Evolutionary conservation across 1,140 invertebrate species (phyloP).

Genomic region (Hycleus phaleratus): DNA sequence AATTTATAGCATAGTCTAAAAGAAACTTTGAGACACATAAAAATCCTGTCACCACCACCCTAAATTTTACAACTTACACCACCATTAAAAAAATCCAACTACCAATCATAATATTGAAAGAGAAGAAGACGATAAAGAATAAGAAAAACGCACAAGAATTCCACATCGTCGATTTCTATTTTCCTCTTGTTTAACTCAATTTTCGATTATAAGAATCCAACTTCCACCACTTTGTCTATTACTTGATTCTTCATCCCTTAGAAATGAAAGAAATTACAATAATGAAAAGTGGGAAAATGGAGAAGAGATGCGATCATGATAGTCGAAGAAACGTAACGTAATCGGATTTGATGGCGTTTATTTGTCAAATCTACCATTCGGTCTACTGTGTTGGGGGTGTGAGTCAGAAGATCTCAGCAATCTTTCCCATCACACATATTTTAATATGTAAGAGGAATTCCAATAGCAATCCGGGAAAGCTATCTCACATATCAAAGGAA

Average conservation of each 20-base stretch:
- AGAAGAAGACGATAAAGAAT: no score
- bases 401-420: not conserved
- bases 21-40: no score
- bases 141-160: no score
- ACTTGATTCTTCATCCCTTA: not conserved
- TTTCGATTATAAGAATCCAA: no score
- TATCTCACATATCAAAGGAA: conserved; percentile 37
- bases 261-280: conserved; percentile 13
- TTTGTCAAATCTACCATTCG: conserved; percentile 4
- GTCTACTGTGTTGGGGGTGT: not conserved
- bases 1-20: no score
- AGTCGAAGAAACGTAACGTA: conserved; percentile 9
- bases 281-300: conserved; percentile 13
- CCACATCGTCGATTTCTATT: no score
- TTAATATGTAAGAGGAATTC: conserved; percentile 27
- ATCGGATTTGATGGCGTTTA: conserved; percentile 20
- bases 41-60: no score
- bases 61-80: no score
- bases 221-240: no score
- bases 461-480: conserved; percentile 24
- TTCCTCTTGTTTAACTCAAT: no score
- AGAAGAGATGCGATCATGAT: not conserved
- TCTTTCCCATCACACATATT: conserved; percentile 18
- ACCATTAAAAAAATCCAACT: no score
- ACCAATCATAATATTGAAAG: no score